phyloP scores from a whole-genome alignment of 2,113 vertebrate species.

The Pungitius pungitius region DNA sequence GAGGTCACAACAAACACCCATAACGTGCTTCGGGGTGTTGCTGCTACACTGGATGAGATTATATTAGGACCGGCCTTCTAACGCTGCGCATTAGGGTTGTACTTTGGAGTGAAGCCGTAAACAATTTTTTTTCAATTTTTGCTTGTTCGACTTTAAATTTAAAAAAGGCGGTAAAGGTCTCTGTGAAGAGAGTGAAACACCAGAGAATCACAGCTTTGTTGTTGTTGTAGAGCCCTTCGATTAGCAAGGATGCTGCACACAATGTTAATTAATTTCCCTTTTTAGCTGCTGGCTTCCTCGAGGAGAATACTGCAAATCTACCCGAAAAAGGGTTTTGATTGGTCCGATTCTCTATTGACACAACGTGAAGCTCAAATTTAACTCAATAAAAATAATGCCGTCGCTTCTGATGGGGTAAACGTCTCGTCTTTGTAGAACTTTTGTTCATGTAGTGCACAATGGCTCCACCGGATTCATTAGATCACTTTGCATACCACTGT shows the following conservation, averaged over 20 bases:
- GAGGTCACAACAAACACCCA: slow-evolving; percentile 66
- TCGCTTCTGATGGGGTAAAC: neutral
- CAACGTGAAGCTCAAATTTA: neutral
- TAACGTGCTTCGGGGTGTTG: slow-evolving; percentile 54
- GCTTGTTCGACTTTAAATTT: slow-evolving; percentile 19
- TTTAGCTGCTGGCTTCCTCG: too few species aligned
- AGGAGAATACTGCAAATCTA: neutral
- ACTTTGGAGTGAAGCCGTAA: slow-evolving; percentile 44
- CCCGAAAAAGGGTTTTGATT: neutral
- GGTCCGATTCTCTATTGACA: neutral
- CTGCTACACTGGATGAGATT: slow-evolving; percentile 65
- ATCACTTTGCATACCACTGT: neutral
- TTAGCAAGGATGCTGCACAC: neutral
- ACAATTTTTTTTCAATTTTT: too few species aligned
- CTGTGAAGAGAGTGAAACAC: slow-evolving; percentile 7
- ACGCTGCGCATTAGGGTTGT: slow-evolving; percentile 28
- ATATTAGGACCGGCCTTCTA: slow-evolving; percentile 45
- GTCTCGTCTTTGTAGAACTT: neutral
- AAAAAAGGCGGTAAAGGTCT: slow-evolving; percentile 18
- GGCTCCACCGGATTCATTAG: neutral
- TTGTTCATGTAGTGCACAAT: neutral
- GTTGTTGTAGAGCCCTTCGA: neutral
- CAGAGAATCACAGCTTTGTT: neutral
- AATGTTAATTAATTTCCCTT: too few species aligned
- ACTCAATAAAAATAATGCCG: slow-evolving; percentile 1